Evolutionary conservation across 2,113 vertebrate genomes (phyloP).

Genomic region (Castor canadensis): DNA sequence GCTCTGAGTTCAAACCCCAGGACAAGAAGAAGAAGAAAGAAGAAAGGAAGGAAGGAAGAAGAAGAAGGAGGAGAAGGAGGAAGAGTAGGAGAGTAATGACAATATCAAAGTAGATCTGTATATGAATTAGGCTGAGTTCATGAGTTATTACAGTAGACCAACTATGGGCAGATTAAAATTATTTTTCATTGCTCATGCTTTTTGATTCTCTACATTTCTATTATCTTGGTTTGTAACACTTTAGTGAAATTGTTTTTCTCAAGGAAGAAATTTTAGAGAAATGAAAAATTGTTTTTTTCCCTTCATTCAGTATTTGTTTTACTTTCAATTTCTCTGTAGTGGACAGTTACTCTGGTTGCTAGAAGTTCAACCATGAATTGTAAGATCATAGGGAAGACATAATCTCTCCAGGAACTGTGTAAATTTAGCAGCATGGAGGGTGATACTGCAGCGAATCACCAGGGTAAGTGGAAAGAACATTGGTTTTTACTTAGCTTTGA

Average conservation of each 20-base stretch:
- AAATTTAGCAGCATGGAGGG: constrained; percentile 14
- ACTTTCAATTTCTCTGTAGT: not conserved
- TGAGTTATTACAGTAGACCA: constrained; percentile 6
- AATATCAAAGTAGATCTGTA: not conserved
- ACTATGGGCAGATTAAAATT: not conserved
- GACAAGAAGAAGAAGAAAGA: no score
- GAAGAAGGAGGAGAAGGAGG: no score
- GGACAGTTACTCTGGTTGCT: constrained; percentile 37
- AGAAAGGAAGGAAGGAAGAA: no score
- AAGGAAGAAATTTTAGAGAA: constrained; percentile 26
- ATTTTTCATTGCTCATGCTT: constrained; percentile 48
- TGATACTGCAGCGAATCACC: not conserved
- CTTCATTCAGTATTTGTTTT: constrained; percentile 53
- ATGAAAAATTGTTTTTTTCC: not conserved
- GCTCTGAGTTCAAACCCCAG: no score
- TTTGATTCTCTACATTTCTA: not conserved
- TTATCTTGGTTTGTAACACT: constrained; percentile 26
- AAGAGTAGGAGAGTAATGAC: no score
- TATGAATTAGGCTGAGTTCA: constrained; percentile 39
- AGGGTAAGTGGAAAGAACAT: constrained; percentile 14
- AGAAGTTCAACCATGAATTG: not conserved
- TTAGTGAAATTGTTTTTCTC: constrained; percentile 35
- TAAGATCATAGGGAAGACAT: constrained; percentile 33
- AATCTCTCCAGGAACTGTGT: not conserved
- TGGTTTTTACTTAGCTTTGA: constrained; percentile 28